Evolutionary conservation across 2,888 invertebrate genomes (phyloP).

Genomic region (Hydroisotoma schaefferi): DNA sequence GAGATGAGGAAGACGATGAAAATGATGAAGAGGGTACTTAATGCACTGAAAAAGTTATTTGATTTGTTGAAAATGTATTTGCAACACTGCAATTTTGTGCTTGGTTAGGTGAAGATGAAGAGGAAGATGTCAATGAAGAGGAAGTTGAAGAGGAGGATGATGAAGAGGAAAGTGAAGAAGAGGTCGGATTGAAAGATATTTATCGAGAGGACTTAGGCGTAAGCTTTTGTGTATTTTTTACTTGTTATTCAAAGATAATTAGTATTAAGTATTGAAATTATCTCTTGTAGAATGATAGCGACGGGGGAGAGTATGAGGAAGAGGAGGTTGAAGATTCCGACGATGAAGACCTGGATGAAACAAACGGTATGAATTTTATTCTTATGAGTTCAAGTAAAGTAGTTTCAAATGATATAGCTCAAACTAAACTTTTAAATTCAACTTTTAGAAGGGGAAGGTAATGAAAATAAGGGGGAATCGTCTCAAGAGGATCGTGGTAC

Average conservation of each 20-base stretch:
- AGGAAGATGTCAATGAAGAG: constrained; percentile 28
- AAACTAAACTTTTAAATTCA: neutral
- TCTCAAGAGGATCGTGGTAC: constrained; percentile 20
- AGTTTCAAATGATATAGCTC: too few relatives aligned
- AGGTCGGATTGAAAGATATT: constrained; percentile 66
- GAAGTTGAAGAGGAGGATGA: constrained; percentile 52
- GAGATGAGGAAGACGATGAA: constrained; percentile 33
- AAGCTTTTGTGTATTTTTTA: constrained; percentile 49
- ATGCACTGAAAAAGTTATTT: neutral
- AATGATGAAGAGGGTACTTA: constrained; percentile 18
- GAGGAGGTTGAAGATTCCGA: constrained; percentile 36
- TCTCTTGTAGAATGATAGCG: constrained; percentile 51
- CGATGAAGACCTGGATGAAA: constrained; percentile 22
- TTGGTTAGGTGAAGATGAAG: constrained; percentile 11
- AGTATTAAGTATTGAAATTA: neutral
- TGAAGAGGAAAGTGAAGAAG: constrained; percentile 59
- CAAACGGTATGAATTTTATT: constrained; percentile 2
- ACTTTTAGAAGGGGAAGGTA: constrained; percentile 1
- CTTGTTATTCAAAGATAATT: neutral
- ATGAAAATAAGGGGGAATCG: constrained; percentile 1
- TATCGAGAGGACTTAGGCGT: constrained; percentile 67
- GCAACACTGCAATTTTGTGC: neutral
- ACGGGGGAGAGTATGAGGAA: constrained; percentile 51
- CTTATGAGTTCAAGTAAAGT: neutral
- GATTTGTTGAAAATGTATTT: neutral